Evolutionary conservation across 2,888 invertebrate species (phyloP), one percentile per base, ranked within the genome.

Genomic region (Pollenia amentaria): DNA sequence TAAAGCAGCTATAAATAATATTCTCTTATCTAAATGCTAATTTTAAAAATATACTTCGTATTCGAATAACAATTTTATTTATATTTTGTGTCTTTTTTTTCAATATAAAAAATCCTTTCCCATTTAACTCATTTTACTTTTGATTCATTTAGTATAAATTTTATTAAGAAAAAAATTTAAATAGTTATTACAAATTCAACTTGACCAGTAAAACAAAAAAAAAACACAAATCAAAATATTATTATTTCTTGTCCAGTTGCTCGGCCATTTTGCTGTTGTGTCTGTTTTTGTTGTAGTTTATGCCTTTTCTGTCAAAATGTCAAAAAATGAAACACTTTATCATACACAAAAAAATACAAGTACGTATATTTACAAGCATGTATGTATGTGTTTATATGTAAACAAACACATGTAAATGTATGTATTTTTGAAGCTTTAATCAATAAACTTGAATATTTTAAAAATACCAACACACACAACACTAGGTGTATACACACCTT

Each of bases 321-420:
- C 83, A 86, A 72, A 86, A 86, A 60, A 72, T 72, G 76, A 80
- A 86, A 72, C 86, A 83, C 72, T 86, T 83, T 76, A 80, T 86
- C 79, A 82, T 55, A 77, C 42, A 60, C 11, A 69, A 18, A 57
- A 10, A 72, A 16, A 76, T 3, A 38, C 16, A 12, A 48, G 67
- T 14, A 40, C 51, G n/a, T 42, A 78, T 57, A 8, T 51, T 21
- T 29, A 65, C 55, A 64, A 10, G 38, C 40, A 46, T 42, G 38
- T 16, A 46, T 38, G 21, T 29, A 75, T 48, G 29, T 44, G n/a
- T 38, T 10, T 3, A n/a, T 60, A 65, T 64, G 42, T 65, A 62
- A 2, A 57, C 57, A 16, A 12, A 55, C 21, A 42, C 10, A 10
- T n/a, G 12, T 57, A 3, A 11, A 8, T 16, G 10, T 64, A 42